Conservation (phyloP, 2,797 vertebrate genomes). For the Lophotriccus pileatus region DNA sequence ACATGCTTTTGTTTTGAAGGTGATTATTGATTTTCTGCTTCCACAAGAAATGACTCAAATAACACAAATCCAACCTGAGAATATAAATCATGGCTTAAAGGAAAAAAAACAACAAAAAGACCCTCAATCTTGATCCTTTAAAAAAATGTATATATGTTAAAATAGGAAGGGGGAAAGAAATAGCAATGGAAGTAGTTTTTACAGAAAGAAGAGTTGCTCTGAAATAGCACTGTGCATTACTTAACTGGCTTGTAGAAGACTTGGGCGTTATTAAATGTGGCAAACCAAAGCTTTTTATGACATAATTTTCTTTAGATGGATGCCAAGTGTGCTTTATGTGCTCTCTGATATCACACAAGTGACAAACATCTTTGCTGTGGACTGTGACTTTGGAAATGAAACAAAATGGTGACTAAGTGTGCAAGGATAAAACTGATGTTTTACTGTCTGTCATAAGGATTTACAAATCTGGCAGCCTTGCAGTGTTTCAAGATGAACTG, state of each 20-base stretch:
- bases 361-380: background rate
- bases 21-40: constrained; percentile 26
- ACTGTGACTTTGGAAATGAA: background rate
- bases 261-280: background rate
- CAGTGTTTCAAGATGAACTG: background rate
- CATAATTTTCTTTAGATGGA: background rate
- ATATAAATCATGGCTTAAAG: background rate
- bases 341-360: background rate
- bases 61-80: background rate
- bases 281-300: background rate
- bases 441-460: background rate
- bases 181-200: background rate
- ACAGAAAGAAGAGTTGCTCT: background rate
- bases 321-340: background rate
- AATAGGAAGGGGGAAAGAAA: background rate
- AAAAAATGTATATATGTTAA: background rate
- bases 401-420: background rate
- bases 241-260: background rate
- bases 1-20: constrained; percentile 8
- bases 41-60: background rate
- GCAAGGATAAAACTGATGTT: background rate
- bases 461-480: background rate
- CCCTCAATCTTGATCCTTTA: background rate
- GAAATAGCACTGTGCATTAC: background rate
- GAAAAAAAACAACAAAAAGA: background rate